phyloP scores from a whole-genome alignment of 1,140 invertebrate genomes.

The Vanessa atalanta region DNA sequence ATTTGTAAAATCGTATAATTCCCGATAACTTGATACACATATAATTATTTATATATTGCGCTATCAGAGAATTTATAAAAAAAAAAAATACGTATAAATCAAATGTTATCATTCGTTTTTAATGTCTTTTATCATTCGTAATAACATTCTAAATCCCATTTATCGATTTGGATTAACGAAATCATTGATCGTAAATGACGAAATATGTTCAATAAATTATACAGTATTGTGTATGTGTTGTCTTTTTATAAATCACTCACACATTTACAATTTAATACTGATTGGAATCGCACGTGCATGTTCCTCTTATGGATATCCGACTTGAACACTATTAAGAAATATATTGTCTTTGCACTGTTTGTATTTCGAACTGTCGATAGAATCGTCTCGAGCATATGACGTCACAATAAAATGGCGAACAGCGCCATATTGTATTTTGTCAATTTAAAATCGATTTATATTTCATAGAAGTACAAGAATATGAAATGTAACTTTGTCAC shows the following conservation, averaged over 20 bases:
- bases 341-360: too few relatives aligned
- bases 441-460: too few relatives aligned
- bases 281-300: not conserved
- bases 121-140: constrained; percentile 65
- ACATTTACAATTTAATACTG: not conserved
- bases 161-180: constrained; percentile 64
- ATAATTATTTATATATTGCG: constrained; percentile 18
- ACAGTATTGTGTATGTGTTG: constrained; percentile 8
- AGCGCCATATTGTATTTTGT: too few relatives aligned
- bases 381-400: too few relatives aligned
- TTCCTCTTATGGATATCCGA: not conserved
- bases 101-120: constrained; percentile 76
- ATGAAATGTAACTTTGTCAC: too few relatives aligned
- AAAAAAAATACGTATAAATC: constrained; percentile 64
- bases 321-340: too few relatives aligned
- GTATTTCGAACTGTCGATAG: too few relatives aligned
- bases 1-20: not conserved
- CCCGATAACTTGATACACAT: not conserved
- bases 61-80: constrained; percentile 26
- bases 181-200: constrained; percentile 63
- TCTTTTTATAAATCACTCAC: constrained; percentile 8
- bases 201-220: constrained; percentile 35
- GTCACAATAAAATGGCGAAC: too few relatives aligned
- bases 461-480: too few relatives aligned
- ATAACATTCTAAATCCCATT: constrained; percentile 63